A percentile compares a stretch with the other conserved stretches of the same genome.
Evolutionary conservation across 2,888 invertebrate species (phyloP).

Genomic region (Tyria jacobaeae): DNA sequence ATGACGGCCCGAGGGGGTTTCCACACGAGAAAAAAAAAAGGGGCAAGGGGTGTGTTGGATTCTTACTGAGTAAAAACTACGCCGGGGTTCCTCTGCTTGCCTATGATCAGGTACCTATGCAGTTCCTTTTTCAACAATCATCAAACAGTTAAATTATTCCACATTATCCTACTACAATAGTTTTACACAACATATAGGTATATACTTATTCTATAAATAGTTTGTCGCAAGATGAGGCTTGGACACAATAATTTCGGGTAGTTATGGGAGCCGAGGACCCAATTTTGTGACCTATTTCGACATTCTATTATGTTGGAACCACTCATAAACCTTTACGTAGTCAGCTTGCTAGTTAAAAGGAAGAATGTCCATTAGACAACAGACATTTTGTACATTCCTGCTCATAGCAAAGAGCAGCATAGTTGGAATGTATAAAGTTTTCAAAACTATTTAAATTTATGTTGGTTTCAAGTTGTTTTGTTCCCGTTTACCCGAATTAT

Average conservation of each 20-base stretch:
- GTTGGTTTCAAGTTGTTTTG: background rate
- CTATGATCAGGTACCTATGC: too few relatives aligned
- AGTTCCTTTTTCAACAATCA: background rate
- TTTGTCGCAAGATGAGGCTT: background rate
- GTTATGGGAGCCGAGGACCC: conserved; percentile 26
- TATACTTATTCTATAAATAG: conserved; percentile 12
- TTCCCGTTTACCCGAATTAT: too few relatives aligned
- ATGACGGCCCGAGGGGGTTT: too few relatives aligned
- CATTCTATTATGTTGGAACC: conserved; percentile 37
- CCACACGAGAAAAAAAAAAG: too few relatives aligned
- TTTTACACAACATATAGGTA: too few relatives aligned
- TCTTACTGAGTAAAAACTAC: too few relatives aligned
- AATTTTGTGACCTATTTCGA: conserved; percentile 33
- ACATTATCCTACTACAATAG: conserved; percentile 1
- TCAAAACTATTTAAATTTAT: background rate
- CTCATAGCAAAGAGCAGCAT: background rate
- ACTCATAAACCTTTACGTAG: conserved; percentile 35
- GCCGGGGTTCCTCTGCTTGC: too few relatives aligned
- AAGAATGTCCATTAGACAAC: conserved; percentile 12
- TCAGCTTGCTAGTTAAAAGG: conserved; percentile 23
- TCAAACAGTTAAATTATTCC: background rate
- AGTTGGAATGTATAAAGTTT: background rate
- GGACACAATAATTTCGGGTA: conserved; percentile 34
- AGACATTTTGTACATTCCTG: conserved; percentile 2
- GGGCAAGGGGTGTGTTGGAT: too few relatives aligned